A percentile compares a stretch with the other conserved stretches of the same genome.
phyloP scores from a whole-genome alignment of 1,140 invertebrate genomes.

The Cherax destructor region DNA sequence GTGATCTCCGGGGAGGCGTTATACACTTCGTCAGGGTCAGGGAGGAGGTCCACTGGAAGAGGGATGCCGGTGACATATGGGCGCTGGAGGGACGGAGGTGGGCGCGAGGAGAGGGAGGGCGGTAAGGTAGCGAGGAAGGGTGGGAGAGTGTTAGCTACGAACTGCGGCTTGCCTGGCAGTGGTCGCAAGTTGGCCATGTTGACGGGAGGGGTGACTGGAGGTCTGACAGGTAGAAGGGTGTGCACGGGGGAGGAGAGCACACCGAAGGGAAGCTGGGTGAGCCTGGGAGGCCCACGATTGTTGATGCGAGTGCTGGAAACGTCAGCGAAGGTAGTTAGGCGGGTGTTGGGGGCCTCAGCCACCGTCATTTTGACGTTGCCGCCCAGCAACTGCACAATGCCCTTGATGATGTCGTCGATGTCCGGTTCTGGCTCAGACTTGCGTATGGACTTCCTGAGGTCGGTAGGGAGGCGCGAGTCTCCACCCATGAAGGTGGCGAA shows the following conservation, averaged over 20 bases:
- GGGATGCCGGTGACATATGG: conserved; percentile 85
- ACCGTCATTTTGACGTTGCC: conserved; percentile 84
- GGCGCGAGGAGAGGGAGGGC: conserved; percentile 66
- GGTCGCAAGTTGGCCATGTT: background rate
- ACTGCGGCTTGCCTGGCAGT: conserved; percentile 58
- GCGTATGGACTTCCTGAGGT: conserved; percentile 4
- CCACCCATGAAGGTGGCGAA: conserved; percentile 24
- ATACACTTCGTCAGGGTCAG: conserved; percentile 72
- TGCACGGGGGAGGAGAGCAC: conserved; percentile 11
- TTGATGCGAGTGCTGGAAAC: conserved; percentile 83
- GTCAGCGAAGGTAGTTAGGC: conserved; percentile 71
- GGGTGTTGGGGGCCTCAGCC: conserved; percentile 61
- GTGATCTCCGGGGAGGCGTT: background rate
- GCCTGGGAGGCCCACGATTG: conserved; percentile 84
- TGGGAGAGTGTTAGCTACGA: conserved; percentile 58
- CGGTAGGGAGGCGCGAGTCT: background rate
- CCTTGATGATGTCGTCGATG: conserved; percentile 93
- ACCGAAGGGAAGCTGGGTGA: conserved; percentile 40
- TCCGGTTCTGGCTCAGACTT: conserved; percentile 76
- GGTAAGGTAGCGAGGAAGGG: conserved; percentile 75
- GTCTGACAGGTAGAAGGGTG: conserved; percentile 32
- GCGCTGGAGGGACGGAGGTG: conserved; percentile 76
- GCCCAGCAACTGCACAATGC: conserved; percentile 90
- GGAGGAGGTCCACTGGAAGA: conserved; percentile 84
- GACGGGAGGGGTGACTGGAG: conserved; percentile 36